Conservation (phyloP, 2,113 vertebrate species). For the Glaucidium brasilianum region DNA sequence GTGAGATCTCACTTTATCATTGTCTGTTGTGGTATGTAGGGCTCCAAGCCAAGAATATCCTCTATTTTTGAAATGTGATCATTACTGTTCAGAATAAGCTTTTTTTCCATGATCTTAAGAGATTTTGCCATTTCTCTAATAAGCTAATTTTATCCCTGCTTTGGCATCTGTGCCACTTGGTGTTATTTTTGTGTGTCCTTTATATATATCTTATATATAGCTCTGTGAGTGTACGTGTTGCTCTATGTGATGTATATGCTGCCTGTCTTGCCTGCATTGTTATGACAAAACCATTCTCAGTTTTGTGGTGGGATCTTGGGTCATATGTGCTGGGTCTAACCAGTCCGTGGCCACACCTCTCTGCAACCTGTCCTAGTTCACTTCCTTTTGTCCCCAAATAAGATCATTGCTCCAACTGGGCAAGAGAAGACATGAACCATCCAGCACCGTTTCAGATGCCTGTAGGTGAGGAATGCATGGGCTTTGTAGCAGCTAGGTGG, state of each 20-base stretch:
- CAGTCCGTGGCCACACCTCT: not conserved
- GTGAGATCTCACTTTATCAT: not conserved
- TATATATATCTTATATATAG: not conserved
- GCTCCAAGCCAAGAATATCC: not conserved
- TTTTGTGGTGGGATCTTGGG: not conserved
- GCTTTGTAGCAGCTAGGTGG: not conserved
- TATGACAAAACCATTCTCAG: not conserved
- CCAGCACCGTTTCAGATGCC: not conserved
- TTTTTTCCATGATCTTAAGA: conserved; percentile 9
- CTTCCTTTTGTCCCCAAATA: not conserved
- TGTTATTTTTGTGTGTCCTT: conserved; percentile 2
- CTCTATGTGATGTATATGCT: not conserved
- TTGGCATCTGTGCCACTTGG: not conserved
- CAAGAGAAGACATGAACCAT: not conserved
- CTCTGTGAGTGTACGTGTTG: not conserved
- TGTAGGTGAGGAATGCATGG: not conserved
- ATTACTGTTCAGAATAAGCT: conserved; percentile 17
- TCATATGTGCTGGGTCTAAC: not conserved
- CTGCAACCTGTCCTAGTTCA: not conserved
- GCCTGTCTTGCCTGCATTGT: not conserved
- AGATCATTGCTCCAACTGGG: not conserved
- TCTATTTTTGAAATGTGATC: conserved; percentile 11
- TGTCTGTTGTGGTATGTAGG: not conserved
- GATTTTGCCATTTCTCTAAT: not conserved
- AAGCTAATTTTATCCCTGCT: not conserved